Evolutionary conservation across 2,113 vertebrate species (phyloP).

Genomic region (Clarias batrachus): DNA sequence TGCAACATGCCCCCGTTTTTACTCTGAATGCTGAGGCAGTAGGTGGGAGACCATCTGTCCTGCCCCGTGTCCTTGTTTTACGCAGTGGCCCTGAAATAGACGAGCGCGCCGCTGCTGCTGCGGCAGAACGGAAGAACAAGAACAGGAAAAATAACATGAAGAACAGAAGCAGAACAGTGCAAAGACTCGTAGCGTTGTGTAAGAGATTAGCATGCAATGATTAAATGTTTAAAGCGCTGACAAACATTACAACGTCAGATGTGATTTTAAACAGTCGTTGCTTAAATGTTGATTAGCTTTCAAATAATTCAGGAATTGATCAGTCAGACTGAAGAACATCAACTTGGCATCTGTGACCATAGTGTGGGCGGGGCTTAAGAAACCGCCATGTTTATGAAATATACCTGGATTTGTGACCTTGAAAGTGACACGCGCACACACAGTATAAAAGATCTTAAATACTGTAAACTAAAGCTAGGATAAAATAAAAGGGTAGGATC

Average conservation of each 20-base stretch:
- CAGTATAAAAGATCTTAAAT: too few relatives aligned
- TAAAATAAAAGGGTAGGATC: neutral
- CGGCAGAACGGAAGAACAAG: neutral
- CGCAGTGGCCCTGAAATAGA: conserved; percentile 3
- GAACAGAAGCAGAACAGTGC: neutral
- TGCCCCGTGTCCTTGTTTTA: conserved; percentile 8
- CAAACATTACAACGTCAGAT: neutral
- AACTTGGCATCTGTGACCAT: neutral
- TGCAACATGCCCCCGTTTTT: neutral
- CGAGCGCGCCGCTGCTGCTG: neutral
- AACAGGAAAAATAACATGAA: neutral
- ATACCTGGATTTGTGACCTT: neutral
- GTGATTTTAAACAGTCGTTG: neutral
- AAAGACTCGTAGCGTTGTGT: neutral
- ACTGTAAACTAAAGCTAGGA: too few relatives aligned
- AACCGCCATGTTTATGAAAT: neutral
- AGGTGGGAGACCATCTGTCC: conserved; percentile 36
- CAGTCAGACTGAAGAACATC: neutral
- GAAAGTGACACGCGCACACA: neutral
- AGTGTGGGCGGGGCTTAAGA: neutral
- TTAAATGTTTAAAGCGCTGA: neutral
- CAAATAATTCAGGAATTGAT: neutral
- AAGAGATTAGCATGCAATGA: neutral
- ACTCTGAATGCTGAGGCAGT: conserved; percentile 7
- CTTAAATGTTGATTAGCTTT: neutral